A percentile compares a stretch with the other conserved stretches of the same genome.
Conservation (phyloP, 2,888 invertebrate genomes). For the Cataglyphis rosenhaueri region DNA sequence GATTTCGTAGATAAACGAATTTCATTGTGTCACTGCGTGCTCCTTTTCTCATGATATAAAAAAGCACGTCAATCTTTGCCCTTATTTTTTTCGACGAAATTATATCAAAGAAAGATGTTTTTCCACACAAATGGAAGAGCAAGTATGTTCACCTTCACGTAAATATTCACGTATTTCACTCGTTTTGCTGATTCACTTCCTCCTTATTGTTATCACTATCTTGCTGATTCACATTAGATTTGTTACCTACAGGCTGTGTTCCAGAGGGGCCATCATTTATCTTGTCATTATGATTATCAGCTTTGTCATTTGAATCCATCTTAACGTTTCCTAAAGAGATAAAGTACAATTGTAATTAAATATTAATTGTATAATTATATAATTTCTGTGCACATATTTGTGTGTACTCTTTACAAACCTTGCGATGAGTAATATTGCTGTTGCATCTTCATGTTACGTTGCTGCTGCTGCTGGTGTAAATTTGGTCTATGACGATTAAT, state of each 20-base stretch:
- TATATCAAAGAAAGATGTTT: constrained; percentile 54
- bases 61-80: constrained; percentile 51
- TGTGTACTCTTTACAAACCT: constrained; percentile 80
- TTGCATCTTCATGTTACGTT: constrained; percentile 84
- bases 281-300: constrained; percentile 83
- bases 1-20: constrained; percentile 51
- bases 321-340: constrained; percentile 82
- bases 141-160: constrained; percentile 49
- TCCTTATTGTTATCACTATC: constrained; percentile 82
- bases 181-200: constrained; percentile 84
- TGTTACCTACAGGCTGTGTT: constrained; percentile 79
- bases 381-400: not conserved
- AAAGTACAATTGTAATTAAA: constrained; percentile 67
- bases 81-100: constrained; percentile 42
- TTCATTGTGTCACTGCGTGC: constrained; percentile 40
- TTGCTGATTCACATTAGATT: constrained; percentile 82
- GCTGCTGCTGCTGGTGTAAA: constrained; percentile 82
- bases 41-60: constrained; percentile 13
- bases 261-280: constrained; percentile 80
- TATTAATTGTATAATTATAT: not conserved
- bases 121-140: constrained; percentile 56
- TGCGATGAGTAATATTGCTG: constrained; percentile 87
- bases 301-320: constrained; percentile 83
- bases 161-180: constrained; percentile 75
- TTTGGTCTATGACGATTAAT: constrained; percentile 80